phyloP scores from a whole-genome alignment of 2,888 invertebrate genomes.

The Anthoptus insignis region DNA sequence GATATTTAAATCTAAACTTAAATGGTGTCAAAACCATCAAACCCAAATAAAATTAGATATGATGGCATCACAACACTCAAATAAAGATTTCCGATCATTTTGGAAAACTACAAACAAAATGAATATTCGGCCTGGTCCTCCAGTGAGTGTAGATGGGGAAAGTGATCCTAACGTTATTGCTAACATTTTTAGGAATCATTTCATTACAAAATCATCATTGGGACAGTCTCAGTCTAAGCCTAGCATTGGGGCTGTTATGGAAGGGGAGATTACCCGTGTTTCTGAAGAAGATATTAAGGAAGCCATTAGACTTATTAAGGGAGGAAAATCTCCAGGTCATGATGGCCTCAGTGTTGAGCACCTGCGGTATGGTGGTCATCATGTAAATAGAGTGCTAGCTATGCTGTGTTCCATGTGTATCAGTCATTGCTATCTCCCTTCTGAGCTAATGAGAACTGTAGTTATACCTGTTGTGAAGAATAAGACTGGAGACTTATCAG shows the following conservation, averaged over 20 bases:
- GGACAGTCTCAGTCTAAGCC: too few relatives aligned
- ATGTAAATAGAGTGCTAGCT: slow-evolving; percentile 20
- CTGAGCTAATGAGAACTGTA: neutral
- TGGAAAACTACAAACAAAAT: neutral
- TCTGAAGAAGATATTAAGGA: neutral
- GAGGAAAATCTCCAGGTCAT: slow-evolving; percentile 38
- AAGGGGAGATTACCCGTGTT: neutral
- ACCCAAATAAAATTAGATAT: slow-evolving; percentile 28
- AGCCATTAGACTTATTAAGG: slow-evolving; percentile 1
- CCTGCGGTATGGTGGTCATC: slow-evolving; percentile 21
- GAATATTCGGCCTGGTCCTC: neutral
- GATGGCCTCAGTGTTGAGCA: slow-evolving; percentile 39
- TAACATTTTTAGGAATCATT: too few relatives aligned
- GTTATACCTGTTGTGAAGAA: neutral
- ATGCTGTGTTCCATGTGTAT: slow-evolving; percentile 21
- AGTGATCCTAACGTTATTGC: too few relatives aligned
- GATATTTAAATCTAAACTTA: neutral
- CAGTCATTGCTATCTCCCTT: slow-evolving; percentile 2
- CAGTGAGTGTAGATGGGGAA: neutral
- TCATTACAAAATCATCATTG: too few relatives aligned
- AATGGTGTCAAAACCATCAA: slow-evolving; percentile 37
- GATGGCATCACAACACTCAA: neutral
- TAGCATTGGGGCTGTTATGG: too few relatives aligned
- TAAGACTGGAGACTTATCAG: slow-evolving; percentile 2
- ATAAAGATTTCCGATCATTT: neutral